A percentile compares a stretch with the other conserved stretches of the same genome.
Conservation (phyloP, 1,140 invertebrate genomes). For the Belonocnema kinseyi region DNA sequence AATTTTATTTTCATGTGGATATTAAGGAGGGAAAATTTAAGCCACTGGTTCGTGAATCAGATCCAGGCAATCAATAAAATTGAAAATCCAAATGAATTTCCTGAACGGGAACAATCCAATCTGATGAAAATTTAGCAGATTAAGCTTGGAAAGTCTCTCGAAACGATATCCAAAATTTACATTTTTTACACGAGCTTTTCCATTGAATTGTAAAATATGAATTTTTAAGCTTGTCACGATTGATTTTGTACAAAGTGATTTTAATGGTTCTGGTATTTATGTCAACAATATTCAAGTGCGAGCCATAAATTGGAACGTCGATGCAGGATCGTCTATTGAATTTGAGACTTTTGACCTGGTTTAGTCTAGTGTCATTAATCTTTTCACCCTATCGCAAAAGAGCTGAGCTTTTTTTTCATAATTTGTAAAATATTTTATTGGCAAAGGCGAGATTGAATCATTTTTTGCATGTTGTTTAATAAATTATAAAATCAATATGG, state of each 20-base stretch:
- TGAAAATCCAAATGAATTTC: neutral
- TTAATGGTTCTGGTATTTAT: neutral
- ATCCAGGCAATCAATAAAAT: neutral
- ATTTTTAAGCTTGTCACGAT: neutral
- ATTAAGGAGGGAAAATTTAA: neutral
- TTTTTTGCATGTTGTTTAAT: too few relatives aligned
- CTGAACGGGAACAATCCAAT: neutral
- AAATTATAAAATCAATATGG: too few relatives aligned
- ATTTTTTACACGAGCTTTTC: too few relatives aligned
- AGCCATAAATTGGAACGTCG: neutral
- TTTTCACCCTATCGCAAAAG: neutral
- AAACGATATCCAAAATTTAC: too few relatives aligned
- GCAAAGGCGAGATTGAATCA: too few relatives aligned
- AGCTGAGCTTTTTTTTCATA: neutral
- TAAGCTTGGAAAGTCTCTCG: too few relatives aligned
- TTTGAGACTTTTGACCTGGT: neutral
- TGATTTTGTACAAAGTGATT: neutral
- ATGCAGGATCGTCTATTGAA: neutral
- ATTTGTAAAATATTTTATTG: too few relatives aligned
- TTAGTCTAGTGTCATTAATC: neutral
- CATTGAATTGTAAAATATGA: too few relatives aligned
- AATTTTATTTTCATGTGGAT: neutral
- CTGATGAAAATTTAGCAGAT: neutral
- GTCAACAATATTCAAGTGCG: neutral
- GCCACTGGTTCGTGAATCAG: neutral